Evolutionary conservation across 2,797 vertebrate species (phyloP), one percentile per base, ranked within the genome.

Genomic region (Oreonectes daqikongensis): DNA sequence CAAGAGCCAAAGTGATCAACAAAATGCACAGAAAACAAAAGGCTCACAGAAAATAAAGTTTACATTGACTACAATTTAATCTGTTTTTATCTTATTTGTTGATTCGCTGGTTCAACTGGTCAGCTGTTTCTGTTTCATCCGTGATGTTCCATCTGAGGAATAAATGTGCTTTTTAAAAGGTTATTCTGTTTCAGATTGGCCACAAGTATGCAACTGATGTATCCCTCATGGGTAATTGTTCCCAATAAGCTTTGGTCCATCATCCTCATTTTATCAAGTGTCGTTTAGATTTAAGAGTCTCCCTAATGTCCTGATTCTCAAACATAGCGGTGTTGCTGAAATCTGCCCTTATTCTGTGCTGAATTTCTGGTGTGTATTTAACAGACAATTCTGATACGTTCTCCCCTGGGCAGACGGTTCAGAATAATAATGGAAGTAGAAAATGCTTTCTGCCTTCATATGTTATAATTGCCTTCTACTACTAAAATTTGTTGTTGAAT

Each of bases 301-400:
- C 66, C 61, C 73, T 82, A 78, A 82, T 82, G 63, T 46, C 44
- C 80, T 79, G 48, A 78, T 78, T 76, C 66, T 78, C 63, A 82
- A 80, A 82, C 67, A 72, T 71, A 55, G 46, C 5, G 11, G 30
- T 40, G 24, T 57, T 84, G 46, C 57, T 64, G 68, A 81, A 83
- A 81, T 52, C 72, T 10, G n/a, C 42, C 72, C 5, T 32, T 71
- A 1, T 72, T 24, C 75, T 24, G 35, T 30, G 44, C 78, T 63
- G 63, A 75, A 55, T 55, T 53, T 24, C 4, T 10, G 20, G 60
- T 72, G 60, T 78, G 67, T 68, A 30, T 83, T 35, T 26, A 76
- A 67, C 28, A 52, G 78, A 38, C 18, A 32, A n/a, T 42, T 65
- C 69, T 72, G 55, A 81, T 60, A 14, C 35, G 26, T 69, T 65